Evolutionary conservation across 2,888 invertebrate species (phyloP).

Genomic region (Rhamphomyia laevipes): DNA sequence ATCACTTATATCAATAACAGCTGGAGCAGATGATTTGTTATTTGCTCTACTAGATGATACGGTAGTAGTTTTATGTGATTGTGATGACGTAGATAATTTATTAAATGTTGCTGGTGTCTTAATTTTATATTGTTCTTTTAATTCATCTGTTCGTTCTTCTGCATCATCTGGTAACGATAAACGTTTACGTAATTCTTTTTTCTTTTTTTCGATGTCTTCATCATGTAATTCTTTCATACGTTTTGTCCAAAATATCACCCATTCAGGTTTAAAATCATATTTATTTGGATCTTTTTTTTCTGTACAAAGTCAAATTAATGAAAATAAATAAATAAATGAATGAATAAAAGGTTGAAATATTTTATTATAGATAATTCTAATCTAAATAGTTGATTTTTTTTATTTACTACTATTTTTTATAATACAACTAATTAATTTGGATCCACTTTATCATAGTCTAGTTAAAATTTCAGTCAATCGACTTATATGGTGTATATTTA

Average conservation of each 20-base stretch:
- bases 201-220: conserved; percentile 51
- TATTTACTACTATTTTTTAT: too few relatives aligned
- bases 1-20: conserved; percentile 33
- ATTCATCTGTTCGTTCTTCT: conserved; percentile 29
- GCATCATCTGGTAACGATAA: conserved; percentile 41
- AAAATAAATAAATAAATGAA: too few relatives aligned
- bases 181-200: conserved; percentile 56
- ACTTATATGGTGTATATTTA: too few relatives aligned
- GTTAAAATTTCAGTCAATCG: too few relatives aligned
- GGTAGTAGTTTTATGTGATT: conserved; percentile 8
- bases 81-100: not conserved
- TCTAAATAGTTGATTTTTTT: too few relatives aligned
- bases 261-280: conserved; percentile 79
- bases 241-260: conserved; percentile 76
- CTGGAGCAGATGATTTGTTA: not conserved
- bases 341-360: too few relatives aligned
- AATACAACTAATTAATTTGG: too few relatives aligned
- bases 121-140: conserved; percentile 34
- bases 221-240: conserved; percentile 68
- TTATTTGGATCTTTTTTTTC: conserved; percentile 53
- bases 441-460: too few relatives aligned
- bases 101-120: conserved; percentile 13
- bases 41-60: not conserved
- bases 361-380: too few relatives aligned
- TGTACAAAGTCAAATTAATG: conserved; percentile 2